Evolutionary conservation across 2,888 invertebrate genomes (phyloP).

Genomic region (Dryococelus australis): DNA sequence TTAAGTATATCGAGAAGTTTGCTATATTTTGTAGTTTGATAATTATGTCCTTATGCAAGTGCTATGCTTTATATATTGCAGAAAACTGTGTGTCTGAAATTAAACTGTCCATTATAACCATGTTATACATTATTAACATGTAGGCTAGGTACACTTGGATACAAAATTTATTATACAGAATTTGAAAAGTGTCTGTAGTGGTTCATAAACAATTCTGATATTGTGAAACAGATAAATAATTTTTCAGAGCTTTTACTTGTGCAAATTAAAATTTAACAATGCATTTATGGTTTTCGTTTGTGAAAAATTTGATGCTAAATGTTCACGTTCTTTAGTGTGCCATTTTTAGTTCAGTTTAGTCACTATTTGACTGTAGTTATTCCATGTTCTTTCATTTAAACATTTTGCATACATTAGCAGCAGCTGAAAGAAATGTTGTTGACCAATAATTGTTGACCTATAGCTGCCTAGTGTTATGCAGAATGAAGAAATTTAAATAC

Average conservation of each 20-base stretch:
- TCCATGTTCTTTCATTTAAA: too few species aligned
- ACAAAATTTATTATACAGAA: neutral
- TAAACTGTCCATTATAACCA: neutral
- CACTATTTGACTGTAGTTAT: neutral
- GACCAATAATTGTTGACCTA: neutral
- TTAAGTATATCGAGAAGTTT: neutral
- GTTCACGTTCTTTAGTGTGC: neutral
- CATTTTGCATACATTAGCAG: too few species aligned
- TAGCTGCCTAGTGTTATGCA: neutral
- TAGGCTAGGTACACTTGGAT: too few species aligned
- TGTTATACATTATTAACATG: neutral
- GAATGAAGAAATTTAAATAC: neutral
- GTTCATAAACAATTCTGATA: neutral
- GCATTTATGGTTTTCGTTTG: too few species aligned
- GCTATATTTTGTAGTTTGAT: neutral
- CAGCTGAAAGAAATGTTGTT: neutral
- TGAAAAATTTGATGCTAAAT: neutral
- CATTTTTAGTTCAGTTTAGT: neutral
- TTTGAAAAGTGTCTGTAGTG: too few species aligned
- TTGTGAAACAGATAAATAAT: neutral
- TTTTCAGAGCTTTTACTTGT: neutral
- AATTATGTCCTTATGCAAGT: neutral
- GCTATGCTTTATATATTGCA: neutral
- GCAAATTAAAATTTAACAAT: neutral
- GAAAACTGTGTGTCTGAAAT: neutral